phyloP scores from a whole-genome alignment of 1,140 invertebrate species.

The Ericerus pela region DNA sequence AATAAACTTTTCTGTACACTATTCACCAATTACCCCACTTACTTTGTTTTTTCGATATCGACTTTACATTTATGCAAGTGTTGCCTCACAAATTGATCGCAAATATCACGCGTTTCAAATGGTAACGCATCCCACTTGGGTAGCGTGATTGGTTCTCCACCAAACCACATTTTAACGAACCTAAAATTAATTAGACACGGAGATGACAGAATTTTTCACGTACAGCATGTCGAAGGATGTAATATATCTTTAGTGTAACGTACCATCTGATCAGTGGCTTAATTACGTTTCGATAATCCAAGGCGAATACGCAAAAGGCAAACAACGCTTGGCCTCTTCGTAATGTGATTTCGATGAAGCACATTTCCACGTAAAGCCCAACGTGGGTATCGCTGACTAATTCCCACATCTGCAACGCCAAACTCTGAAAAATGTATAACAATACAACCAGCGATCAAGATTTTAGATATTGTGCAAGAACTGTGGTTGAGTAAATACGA shows the following conservation, averaged over 20 bases:
- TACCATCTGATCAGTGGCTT: constrained; percentile 38
- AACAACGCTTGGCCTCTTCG: constrained; percentile 79
- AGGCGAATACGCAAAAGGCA: constrained; percentile 70
- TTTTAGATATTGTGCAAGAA: no score
- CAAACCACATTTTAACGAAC: constrained; percentile 35
- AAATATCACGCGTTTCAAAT: constrained; percentile 61
- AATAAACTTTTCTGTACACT: no score
- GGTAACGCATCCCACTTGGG: constrained; percentile 57
- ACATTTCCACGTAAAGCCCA: constrained; percentile 78
- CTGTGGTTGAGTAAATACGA: no score
- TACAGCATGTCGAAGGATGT: background rate
- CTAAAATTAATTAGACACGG: constrained; percentile 18
- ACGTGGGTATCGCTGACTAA: constrained; percentile 65
- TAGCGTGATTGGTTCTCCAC: constrained; percentile 48
- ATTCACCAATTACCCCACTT: no score
- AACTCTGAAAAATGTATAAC: constrained; percentile 51
- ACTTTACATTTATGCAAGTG: constrained; percentile 64
- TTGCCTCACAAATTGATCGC: constrained; percentile 75
- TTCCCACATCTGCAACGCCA: constrained; percentile 73
- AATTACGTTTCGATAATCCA: constrained; percentile 56
- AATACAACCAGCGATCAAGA: no score
- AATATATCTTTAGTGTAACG: background rate
- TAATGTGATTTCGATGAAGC: constrained; percentile 75
- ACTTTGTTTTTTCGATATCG: constrained; percentile 33
- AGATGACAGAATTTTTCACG: background rate